Base-by-base conservation (phyloP, 2,888 invertebrate species). In the Xylophagus ater region DNA sequence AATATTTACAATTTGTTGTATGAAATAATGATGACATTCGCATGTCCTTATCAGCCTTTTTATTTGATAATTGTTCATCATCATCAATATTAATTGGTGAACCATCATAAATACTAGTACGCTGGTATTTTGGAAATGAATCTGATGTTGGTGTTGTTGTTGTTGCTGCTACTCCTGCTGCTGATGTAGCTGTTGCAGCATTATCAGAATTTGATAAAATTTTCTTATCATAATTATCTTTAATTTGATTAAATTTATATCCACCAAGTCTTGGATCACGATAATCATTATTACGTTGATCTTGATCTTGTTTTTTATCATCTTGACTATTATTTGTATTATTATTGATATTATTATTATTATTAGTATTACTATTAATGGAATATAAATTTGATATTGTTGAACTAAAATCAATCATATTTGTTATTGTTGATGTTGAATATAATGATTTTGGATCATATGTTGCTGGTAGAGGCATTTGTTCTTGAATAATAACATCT, bases 41-140 rank as follows among this genome's bases (percentile, higher is more conserved):
- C 56, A 57, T 57, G 47, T 59, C 58, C 38, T 54, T 53, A 42
- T 59, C 60, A 37, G 48, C 38, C 42, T 53, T 53, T 24, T 39
- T 44, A 8, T 43, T 47, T 20, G 41, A 41, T 14, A 46, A 45
- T 34, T 45, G 40, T 34, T 50, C 49, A 24, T 53, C 52, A 23
- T 55, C 51, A 13, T 51, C 49, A 5, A 44, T 41, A 29, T 41
- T 41, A 18, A 41, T 45, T 1, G 52, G 36, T 44, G 49, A 52
- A 26, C 47, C 58, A 41, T 63, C 62, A 32, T 63, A 63, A 49
- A 64, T 61, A 9, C 58, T 54, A 4, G 44, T 25, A 12, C 64
- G 55, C 6, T 51, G 47, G 23, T 62, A 62, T 0, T 49, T 37
- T 1, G 54, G 51, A 19, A 21, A 10, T 23, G 9, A 8, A 9